Evolutionary conservation across 2,888 invertebrate genomes (phyloP).

Genomic region (Microctonus brassicae): DNA sequence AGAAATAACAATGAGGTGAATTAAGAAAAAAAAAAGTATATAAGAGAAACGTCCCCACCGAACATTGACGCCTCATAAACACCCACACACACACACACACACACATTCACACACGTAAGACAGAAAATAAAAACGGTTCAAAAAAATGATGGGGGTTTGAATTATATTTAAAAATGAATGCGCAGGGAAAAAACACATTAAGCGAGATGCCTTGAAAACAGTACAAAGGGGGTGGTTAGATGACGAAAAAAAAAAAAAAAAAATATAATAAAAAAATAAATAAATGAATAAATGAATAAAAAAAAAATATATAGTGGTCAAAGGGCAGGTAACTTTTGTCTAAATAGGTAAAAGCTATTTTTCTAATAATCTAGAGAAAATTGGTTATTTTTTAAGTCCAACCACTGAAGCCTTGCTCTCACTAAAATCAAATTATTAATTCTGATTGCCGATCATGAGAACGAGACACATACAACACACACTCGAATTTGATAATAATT

Average conservation of each 20-base stretch:
- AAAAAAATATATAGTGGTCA: slow-evolving; percentile 56
- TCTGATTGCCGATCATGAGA: slow-evolving; percentile 2
- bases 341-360: slow-evolving; percentile 67
- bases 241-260: slow-evolving; percentile 36
- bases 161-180: slow-evolving; percentile 37
- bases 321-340: slow-evolving; percentile 69
- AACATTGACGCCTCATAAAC: slow-evolving; percentile 29
- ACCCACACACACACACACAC: slow-evolving; percentile 19
- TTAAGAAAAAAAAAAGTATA: slow-evolving; percentile 10
- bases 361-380: slow-evolving; percentile 58
- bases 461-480: background rate
- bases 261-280: slow-evolving; percentile 29
- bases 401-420: slow-evolving; percentile 70
- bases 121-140: background rate
- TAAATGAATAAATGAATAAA: slow-evolving; percentile 29
- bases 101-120: background rate
- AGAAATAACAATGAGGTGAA: slow-evolving; percentile 15
- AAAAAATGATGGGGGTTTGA: background rate
- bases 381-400: slow-evolving; percentile 64
- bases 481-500: slow-evolving; percentile 3
- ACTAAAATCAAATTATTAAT: slow-evolving; percentile 48
- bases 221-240: slow-evolving; percentile 63
- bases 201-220: slow-evolving; percentile 71
- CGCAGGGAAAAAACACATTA: slow-evolving; percentile 65
- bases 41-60: slow-evolving; percentile 29